These are phyloP conservation scores for Formica aserva DNA, from an alignment of 2,888 invertebrate species.

Conservation along the genomic window DNA sequence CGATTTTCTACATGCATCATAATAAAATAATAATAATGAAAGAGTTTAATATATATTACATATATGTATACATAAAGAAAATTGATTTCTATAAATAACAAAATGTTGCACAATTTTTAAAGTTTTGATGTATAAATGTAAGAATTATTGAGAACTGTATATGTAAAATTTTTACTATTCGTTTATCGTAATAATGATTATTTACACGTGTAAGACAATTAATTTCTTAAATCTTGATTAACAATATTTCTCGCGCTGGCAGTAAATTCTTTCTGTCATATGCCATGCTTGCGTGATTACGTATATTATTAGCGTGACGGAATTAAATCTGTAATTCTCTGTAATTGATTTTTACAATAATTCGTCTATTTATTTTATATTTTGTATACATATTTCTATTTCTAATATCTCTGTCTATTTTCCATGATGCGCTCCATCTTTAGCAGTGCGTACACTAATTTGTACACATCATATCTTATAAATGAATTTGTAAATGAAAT, in stretches of 20 bases:
- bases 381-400: background rate
- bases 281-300: background rate
- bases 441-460: background rate
- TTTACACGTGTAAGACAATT: background rate
- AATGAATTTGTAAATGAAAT: too few relatives aligned
- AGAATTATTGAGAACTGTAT: background rate
- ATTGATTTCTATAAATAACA: background rate
- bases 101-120: background rate
- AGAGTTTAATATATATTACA: background rate
- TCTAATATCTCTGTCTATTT: too few relatives aligned
- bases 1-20: background rate
- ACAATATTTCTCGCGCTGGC: background rate
- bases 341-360: background rate
- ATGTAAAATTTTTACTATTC: background rate
- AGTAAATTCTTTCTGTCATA: background rate
- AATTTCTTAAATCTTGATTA: constrained; percentile 26
- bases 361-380: background rate
- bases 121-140: background rate
- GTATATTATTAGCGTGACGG: background rate
- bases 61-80: background rate
- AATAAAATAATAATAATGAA: background rate
- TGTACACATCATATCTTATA: background rate
- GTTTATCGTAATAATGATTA: background rate
- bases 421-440: too few relatives aligned
- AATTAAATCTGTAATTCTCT: background rate